Percentiles rank a stretch among this genome's conserved stretches.
Conservation (phyloP, 2,113 vertebrate species). For the Mus pahari region DNA sequence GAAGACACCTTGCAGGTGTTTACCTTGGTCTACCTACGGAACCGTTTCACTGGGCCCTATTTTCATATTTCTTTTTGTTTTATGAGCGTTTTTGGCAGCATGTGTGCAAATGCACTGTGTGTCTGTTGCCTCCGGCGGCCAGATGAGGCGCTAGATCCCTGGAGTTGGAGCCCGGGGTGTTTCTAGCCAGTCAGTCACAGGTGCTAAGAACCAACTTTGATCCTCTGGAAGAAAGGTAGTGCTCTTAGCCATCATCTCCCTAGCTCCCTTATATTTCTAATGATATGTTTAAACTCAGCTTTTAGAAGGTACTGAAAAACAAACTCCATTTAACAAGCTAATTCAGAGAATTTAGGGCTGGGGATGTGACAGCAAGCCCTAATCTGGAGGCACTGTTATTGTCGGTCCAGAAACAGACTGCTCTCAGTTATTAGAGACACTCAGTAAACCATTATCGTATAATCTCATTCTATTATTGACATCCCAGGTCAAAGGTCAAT, state of each 20-base stretch:
- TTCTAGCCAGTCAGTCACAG: neutral
- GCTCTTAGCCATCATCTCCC: too few relatives aligned
- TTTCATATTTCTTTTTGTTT: neutral
- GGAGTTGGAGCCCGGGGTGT: neutral
- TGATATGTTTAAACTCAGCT: too few relatives aligned
- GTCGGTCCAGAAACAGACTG: neutral
- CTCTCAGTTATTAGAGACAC: neutral
- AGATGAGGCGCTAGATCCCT: neutral
- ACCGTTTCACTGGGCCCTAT: neutral
- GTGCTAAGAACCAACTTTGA: neutral
- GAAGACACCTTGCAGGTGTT: neutral
- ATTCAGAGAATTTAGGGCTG: too few relatives aligned
- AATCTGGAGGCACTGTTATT: neutral
- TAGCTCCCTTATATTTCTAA: too few relatives aligned
- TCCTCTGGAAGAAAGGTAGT: too few relatives aligned
- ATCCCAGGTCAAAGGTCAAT: too few relatives aligned
- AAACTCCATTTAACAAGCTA: neutral
- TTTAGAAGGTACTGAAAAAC: too few relatives aligned
- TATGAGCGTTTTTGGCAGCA: neutral
- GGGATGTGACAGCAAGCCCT: neutral
- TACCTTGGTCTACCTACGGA: neutral
- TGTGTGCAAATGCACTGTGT: neutral
- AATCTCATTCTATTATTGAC: too few relatives aligned
- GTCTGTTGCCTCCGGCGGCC: neutral
- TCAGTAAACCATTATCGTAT: too few relatives aligned